Evolutionary conservation across 2,797 vertebrate genomes (phyloP), one percentile per base, ranked within the genome.

Genomic region (Catharus ustulatus): DNA sequence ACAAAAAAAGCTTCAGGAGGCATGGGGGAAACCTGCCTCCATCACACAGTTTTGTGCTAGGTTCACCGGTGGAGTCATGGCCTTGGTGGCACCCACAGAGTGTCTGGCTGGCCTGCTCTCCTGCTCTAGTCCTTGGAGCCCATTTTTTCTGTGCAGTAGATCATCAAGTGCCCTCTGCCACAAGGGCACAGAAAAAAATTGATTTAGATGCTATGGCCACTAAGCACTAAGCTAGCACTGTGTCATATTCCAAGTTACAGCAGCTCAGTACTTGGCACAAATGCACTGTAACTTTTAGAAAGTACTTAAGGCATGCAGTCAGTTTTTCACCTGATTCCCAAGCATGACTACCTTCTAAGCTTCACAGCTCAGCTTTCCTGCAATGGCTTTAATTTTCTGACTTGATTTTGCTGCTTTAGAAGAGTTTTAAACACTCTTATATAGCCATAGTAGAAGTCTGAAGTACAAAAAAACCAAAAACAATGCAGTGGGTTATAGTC

Each of bases 31-130:
- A 64, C 43, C 51, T 73, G 51, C 55, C 58, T 58, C 32, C 57
- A 29, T 19, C 40, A 13, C 0, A 0, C 5, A n/a, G 24, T 51
- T 67, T 54, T 66, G 49, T 1, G 0, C 32, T 61, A 63, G 27
- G 20, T 79, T 76, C 20, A 11, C 51, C 0, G 0, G 48, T 11
- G 22, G 86, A 80, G 30, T 21, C 32, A 6, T 4, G 26, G 11
- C 24, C 26, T 22, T 38, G 32, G 29, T 72, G 46, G 23, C 59
- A 79, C 7, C 6, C 7, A 0, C 22, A 12, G 5, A 29, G 62
- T 5, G 26, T 23, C 59, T 43, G 57, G 10, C 67, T 59, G 46
- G 38, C 22, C 69, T 81, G 30, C 61, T 24, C 45, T 40, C 20
- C 40, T 32, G 17, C 12, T 66, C 49, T 77, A n/a, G 8, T 73